These are phyloP conservation scores for Axea sp. DNA, from an alignment of 2,888 invertebrate species.

Conservation along the genomic window DNA sequence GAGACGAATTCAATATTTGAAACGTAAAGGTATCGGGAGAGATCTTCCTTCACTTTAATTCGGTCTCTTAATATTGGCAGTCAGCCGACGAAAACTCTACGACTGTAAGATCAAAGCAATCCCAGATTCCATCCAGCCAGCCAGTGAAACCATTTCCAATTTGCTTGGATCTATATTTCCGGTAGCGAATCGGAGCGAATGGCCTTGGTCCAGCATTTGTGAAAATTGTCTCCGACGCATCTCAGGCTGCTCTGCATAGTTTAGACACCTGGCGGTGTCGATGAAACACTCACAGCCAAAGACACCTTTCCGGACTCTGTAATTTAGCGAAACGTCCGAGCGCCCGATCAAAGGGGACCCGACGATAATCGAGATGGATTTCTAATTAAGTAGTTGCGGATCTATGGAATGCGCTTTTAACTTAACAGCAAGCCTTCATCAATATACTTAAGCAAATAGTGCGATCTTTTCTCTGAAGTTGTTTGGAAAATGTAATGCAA, in stretches of 20 bases:
- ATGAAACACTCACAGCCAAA: conserved; percentile 72
- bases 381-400: conserved; percentile 34
- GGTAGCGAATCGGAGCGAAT: conserved; percentile 21
- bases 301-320: conserved; percentile 29
- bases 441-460: conserved; percentile 20
- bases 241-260: conserved; percentile 72
- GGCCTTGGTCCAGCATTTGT: conserved; percentile 42
- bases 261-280: conserved; percentile 77
- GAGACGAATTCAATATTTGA: conserved; percentile 54
- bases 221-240: conserved; percentile 52
- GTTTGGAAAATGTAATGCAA: conserved; percentile 34
- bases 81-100: conserved; percentile 39
- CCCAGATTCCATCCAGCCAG: conserved; percentile 32
- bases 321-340: conserved; percentile 30
- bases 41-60: conserved; percentile 49
- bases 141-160: conserved; percentile 37
- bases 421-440: conserved; percentile 15
- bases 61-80: conserved; percentile 57
- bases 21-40: conserved; percentile 28
- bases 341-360: conserved; percentile 41
- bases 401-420: conserved; percentile 7
- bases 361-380: conserved; percentile 38
- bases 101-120: conserved; percentile 48
- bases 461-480: too few relatives aligned
- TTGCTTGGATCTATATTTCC: conserved; percentile 42